phyloP scores from a whole-genome alignment of 2,113 vertebrate genomes.

The Orthochromis malagaraziensis region DNA sequence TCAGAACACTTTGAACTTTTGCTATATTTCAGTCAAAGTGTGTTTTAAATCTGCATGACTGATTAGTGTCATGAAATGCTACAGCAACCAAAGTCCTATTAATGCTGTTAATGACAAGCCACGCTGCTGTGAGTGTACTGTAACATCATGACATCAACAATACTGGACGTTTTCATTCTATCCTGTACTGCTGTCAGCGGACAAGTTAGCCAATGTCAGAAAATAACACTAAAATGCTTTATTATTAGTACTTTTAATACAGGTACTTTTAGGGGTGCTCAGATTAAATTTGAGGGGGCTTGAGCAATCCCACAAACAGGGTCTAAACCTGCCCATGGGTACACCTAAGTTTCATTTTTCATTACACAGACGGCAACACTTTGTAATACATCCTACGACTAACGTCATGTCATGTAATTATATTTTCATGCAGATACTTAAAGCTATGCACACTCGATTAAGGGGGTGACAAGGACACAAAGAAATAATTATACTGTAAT shows the following conservation, averaged over 20 bases:
- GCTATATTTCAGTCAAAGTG: background rate
- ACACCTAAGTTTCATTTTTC: background rate
- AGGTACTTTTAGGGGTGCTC: background rate
- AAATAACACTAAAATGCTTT: background rate
- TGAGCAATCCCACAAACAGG: background rate
- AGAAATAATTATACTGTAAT: background rate
- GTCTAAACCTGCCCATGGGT: background rate
- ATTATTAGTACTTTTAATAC: background rate
- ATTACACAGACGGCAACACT: background rate
- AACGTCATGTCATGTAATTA: fast-evolving
- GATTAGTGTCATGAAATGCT: background rate
- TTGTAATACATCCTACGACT: background rate
- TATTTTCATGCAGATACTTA: background rate
- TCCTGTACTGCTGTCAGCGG: background rate
- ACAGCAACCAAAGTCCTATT: background rate
- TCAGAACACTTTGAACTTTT: background rate
- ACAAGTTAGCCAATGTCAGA: background rate
- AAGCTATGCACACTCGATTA: background rate
- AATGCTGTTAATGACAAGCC: background rate
- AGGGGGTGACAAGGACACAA: background rate
- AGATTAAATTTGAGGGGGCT: background rate
- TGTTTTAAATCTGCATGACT: background rate
- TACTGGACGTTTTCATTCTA: background rate
- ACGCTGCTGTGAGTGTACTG: background rate
- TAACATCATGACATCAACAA: background rate